Percentiles rank a stretch among this genome's conserved stretches.
Conservation (phyloP, 2,797 vertebrate species). For the Manis pentadactyla region DNA sequence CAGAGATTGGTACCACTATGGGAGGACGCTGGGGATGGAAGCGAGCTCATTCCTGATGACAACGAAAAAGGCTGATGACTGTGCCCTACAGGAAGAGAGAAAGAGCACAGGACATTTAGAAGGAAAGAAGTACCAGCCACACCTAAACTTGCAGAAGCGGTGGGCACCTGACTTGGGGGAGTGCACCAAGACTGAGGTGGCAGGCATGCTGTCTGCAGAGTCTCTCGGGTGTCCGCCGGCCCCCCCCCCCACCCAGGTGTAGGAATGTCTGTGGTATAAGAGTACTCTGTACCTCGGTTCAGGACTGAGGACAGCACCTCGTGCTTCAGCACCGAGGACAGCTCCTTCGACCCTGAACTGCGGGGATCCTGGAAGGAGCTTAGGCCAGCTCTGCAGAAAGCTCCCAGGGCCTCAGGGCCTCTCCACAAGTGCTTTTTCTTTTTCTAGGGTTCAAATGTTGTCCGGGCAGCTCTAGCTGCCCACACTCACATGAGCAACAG, state of each 20-base stretch:
- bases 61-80: not conserved
- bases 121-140: not conserved
- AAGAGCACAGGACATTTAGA: not conserved
- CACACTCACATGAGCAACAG: not conserved
- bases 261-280: not conserved
- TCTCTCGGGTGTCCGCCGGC: too few relatives aligned
- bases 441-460: not conserved
- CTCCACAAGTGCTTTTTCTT: not conserved
- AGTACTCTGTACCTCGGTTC: not conserved
- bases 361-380: too few relatives aligned
- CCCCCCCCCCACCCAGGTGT: too few relatives aligned
- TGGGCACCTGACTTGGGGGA: not conserved
- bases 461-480: not conserved
- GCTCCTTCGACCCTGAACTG: accelerated
- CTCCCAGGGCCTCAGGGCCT: accelerated
- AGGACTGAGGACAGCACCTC: too few relatives aligned
- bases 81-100: not conserved
- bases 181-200: not conserved
- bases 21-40: not conserved
- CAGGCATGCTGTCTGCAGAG: not conserved
- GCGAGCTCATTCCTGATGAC: not conserved
- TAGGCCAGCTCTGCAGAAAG: too few relatives aligned
- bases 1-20: not conserved
- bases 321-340: not conserved
- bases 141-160: not conserved